Evolutionary conservation across 1,140 invertebrate species (phyloP).

Genomic region (Lepidurus couesii): DNA sequence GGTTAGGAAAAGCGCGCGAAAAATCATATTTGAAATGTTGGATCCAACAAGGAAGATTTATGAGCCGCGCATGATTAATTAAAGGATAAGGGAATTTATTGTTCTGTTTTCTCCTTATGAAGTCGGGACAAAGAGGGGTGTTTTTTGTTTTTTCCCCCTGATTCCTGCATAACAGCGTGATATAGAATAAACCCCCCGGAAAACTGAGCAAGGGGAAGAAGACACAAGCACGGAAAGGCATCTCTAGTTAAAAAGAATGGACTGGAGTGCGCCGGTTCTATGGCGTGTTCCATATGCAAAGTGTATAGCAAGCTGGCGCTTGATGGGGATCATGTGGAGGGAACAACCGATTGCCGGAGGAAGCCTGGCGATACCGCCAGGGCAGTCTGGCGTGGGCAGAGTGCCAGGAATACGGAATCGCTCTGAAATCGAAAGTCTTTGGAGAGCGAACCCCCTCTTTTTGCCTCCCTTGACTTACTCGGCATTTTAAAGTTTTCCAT

Average conservation of each 20-base stretch:
- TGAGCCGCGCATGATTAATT: too few relatives aligned
- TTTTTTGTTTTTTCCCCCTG: too few relatives aligned
- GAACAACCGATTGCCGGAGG: constrained; percentile 17
- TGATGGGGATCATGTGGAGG: constrained; percentile 19
- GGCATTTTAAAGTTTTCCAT: neutral
- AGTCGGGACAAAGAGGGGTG: too few relatives aligned
- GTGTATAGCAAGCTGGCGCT: constrained; percentile 20
- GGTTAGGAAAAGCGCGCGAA: too few relatives aligned
- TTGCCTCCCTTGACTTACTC: neutral
- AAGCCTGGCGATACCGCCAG: constrained; percentile 2
- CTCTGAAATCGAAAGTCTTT: constrained; percentile 16
- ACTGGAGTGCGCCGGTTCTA: neutral
- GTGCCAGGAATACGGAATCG: constrained; percentile 20
- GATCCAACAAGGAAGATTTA: too few relatives aligned
- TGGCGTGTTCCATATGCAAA: constrained; percentile 2
- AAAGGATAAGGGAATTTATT: too few relatives aligned
- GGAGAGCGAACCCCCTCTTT: neutral
- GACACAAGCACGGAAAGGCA: neutral
- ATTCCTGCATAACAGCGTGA: neutral
- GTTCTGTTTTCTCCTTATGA: too few relatives aligned
- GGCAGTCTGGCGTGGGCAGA: neutral
- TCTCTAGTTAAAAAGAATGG: constrained; percentile 10
- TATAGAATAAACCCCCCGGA: neutral
- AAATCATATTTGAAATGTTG: too few relatives aligned
- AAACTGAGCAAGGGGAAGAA: neutral